Evolutionary conservation across 1,140 invertebrate genomes (phyloP), one percentile per base, ranked within the genome.

Genomic region (Mya arenaria): DNA sequence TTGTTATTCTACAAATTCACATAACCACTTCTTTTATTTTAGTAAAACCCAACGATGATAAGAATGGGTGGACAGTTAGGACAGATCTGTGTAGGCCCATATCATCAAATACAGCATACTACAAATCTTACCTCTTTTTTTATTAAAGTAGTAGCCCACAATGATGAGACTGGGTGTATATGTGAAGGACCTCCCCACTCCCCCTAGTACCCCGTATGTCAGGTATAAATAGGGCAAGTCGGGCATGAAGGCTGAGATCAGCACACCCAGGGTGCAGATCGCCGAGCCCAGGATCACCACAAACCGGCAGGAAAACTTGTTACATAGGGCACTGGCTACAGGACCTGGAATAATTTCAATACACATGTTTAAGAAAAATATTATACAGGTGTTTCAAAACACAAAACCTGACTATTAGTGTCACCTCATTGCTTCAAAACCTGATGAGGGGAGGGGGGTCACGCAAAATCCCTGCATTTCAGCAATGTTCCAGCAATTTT

Each of bases 241-340:
- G 1, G 93, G 94, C 30, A 97, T 96, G 89, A 96, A 96, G 89
- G 95, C 96, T 2, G 96, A 97, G 0, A 97, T 85, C 0, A 95
- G 93, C 88, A 99, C 97, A 19, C 96, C 96, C 13, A 93, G 37
- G 48, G 95, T 94, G 32, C 95, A 95, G 72, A 99, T 92, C 5
- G 98, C 52, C 84, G 96, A 95, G 58, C 98, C 98, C 1, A 95
- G 85, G 30, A 99, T 96, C 1, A 96, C 96, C 0, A 99, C 97
- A 3, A 94, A 91, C 52, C 98, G 94, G 92, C 98, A 98, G 13
- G 98, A 97, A 87, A 97, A 99, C 78, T 96, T 94, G 89, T 97
- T 97, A 32, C 94, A 92, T 60, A 98, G 92, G 1, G 96, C 96
- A 82, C 97, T 98, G 0, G 98, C 97, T 88, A 99, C 96, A 0